A percentile compares a stretch with the other conserved stretches of the same genome.
Conservation (phyloP, 2,797 vertebrate species). For the Emydoidea blandingii region DNA sequence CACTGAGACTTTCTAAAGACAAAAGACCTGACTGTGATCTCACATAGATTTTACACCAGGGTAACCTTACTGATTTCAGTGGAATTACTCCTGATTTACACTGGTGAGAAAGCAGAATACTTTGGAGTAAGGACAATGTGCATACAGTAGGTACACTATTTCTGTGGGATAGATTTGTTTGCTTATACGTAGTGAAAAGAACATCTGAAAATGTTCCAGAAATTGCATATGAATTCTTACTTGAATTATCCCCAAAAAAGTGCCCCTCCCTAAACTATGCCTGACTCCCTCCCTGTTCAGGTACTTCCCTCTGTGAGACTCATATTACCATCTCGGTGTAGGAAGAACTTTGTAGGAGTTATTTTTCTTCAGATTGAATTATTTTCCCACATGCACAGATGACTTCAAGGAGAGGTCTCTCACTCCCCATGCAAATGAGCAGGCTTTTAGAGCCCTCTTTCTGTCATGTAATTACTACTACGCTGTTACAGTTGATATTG, state of each 20-base stretch:
- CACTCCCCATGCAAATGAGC: background rate
- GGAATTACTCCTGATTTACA: background rate
- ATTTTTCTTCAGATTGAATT: background rate
- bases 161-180: background rate
- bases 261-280: background rate
- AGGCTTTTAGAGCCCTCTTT: background rate
- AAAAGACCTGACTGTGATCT: accelerated
- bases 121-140: background rate
- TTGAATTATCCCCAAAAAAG: background rate
- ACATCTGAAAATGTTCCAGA: background rate
- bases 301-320: background rate
- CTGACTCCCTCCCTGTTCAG: background rate
- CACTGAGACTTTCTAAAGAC: background rate
- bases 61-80: background rate
- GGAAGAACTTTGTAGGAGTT: background rate
- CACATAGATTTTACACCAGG: background rate
- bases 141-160: background rate
- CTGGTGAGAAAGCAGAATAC: background rate
- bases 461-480: background rate
- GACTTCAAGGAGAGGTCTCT: background rate
- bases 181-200: background rate
- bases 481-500: background rate
- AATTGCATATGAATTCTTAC: background rate
- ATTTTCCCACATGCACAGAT: background rate
- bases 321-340: background rate